phyloP scores from a whole-genome alignment of 2,888 invertebrate genomes.

The Sphinx pinastri region DNA sequence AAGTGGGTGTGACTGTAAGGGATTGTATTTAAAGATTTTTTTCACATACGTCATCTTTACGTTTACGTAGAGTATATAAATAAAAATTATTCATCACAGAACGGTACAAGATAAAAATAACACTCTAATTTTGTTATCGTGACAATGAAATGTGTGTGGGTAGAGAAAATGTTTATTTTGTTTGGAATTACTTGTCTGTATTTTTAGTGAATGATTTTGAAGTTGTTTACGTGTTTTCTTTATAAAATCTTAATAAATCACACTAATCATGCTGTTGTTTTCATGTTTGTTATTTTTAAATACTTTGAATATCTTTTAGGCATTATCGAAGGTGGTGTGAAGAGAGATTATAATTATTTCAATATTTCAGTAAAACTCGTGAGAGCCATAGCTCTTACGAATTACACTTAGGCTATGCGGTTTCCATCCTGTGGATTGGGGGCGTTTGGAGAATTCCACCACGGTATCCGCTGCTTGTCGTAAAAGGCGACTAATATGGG shows the following conservation, averaged over 20 bases:
- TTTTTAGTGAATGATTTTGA: slow-evolving; percentile 13
- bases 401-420: too few relatives aligned
- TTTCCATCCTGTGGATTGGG: too few relatives aligned
- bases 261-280: neutral
- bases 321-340: too few relatives aligned
- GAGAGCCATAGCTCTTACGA: too few relatives aligned
- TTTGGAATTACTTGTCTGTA: slow-evolving; percentile 23
- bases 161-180: slow-evolving; percentile 18
- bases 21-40: slow-evolving; percentile 32
- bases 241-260: neutral
- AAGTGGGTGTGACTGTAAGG: slow-evolving; percentile 27
- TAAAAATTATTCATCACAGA: slow-evolving; percentile 29
- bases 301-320: too few relatives aligned
- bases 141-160: slow-evolving; percentile 21
- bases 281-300: neutral
- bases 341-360: too few relatives aligned
- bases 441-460: too few relatives aligned
- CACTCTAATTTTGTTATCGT: slow-evolving; percentile 19
- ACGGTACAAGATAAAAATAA: slow-evolving; percentile 31
- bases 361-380: too few relatives aligned
- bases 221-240: slow-evolving; percentile 9
- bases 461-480: too few relatives aligned
- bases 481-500: too few relatives aligned
- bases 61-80: slow-evolving; percentile 22
- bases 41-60: slow-evolving; percentile 31